Evolutionary conservation across 2,888 invertebrate species (phyloP).

Genomic region (Microctonus aethiopoides): DNA sequence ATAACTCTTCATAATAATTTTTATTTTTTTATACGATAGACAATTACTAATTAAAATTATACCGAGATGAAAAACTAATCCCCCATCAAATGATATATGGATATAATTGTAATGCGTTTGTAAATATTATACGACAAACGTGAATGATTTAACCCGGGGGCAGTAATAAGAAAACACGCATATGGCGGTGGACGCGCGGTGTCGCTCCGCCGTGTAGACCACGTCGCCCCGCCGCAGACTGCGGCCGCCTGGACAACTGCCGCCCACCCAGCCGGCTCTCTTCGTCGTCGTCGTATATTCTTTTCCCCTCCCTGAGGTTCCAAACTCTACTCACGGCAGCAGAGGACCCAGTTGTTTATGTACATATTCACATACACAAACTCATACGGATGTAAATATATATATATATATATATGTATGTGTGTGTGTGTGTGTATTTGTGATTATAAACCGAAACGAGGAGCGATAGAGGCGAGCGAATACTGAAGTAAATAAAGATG

Average conservation of each 20-base stretch:
- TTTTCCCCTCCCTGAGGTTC: slow-evolving; percentile 20
- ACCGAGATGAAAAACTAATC: too few relatives aligned
- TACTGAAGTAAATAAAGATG: slow-evolving; percentile 8
- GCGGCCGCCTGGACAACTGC: slow-evolving; percentile 59
- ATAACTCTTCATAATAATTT: too few relatives aligned
- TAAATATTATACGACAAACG: not conserved
- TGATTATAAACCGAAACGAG: slow-evolving; percentile 34
- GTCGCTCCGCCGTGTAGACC: slow-evolving; percentile 57
- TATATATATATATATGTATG: too few relatives aligned
- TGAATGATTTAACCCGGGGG: slow-evolving; percentile 25
- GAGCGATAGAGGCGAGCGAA: slow-evolving; percentile 29
- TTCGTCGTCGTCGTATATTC: slow-evolving; percentile 27
- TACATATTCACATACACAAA: too few relatives aligned
- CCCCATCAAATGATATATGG: too few relatives aligned
- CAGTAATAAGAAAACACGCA: slow-evolving; percentile 42
- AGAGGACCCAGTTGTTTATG: too few relatives aligned
- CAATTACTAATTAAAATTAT: too few relatives aligned
- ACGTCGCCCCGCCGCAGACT: slow-evolving; percentile 62
- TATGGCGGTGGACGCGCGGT: slow-evolving; percentile 53
- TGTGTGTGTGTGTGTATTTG: slow-evolving; percentile 20
- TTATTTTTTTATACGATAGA: too few relatives aligned
- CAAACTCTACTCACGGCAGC: too few relatives aligned
- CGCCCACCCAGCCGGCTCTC: slow-evolving; percentile 60
- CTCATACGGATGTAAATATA: too few relatives aligned
- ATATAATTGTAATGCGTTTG: too few relatives aligned